Conservation (phyloP, 2,888 invertebrate species). For the Sinohyriopsis cumingii region DNA sequence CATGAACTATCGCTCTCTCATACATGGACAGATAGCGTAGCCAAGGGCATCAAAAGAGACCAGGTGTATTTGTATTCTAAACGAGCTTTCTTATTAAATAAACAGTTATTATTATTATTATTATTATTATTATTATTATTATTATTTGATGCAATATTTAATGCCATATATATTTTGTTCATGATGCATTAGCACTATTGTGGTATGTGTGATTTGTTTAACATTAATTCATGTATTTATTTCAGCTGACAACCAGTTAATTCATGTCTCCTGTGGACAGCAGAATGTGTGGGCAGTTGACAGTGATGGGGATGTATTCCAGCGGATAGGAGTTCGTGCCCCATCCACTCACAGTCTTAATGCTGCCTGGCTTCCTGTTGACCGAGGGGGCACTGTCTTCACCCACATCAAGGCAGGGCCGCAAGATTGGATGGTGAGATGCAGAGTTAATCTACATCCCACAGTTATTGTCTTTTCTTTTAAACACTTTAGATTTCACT, state of each 20-base stretch:
- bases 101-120: no score
- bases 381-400: slow-evolving; percentile 61
- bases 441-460: no score
- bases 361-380: slow-evolving; percentile 75
- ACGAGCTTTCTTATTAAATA: no score
- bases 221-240: neutral
- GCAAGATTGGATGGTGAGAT: slow-evolving; percentile 64
- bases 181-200: no score
- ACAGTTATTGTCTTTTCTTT: neutral
- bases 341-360: slow-evolving; percentile 70
- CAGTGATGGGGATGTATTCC: slow-evolving; percentile 72
- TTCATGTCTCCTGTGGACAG: slow-evolving; percentile 72
- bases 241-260: slow-evolving; percentile 68
- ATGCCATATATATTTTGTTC: no score
- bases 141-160: no score
- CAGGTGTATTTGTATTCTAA: no score
- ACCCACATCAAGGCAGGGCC: slow-evolving; percentile 63
- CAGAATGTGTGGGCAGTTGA: slow-evolving; percentile 75
- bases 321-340: slow-evolving; percentile 73
- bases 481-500: neutral
- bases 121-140: no score
- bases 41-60: no score
- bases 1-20: no score
- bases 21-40: no score
- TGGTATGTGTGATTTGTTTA: no score